phyloP scores from a whole-genome alignment of 1,140 invertebrate species.

The Cotesia vestalis region DNA sequence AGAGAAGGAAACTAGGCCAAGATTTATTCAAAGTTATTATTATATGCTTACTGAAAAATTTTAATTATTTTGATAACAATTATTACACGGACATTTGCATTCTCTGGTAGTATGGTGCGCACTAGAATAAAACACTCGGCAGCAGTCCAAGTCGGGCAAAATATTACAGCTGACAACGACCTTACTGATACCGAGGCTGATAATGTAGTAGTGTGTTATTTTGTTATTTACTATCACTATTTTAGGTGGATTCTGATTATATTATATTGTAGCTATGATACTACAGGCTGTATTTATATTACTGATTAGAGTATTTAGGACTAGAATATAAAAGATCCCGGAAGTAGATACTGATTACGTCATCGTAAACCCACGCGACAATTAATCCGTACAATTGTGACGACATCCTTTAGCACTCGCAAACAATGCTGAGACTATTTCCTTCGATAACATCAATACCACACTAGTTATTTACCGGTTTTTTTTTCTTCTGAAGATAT shows the following conservation, averaged over 20 bases:
- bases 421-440: constrained; percentile 32
- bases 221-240: too few species aligned
- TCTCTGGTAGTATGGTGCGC: background rate
- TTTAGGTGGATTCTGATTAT: too few species aligned
- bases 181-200: background rate
- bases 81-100: background rate
- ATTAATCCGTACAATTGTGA: constrained; percentile 43
- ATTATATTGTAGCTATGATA: background rate
- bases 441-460: constrained; percentile 30
- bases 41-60: too few species aligned
- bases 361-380: constrained; percentile 41
- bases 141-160: constrained; percentile 9
- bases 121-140: background rate
- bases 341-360: constrained; percentile 39
- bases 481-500: background rate
- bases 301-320: background rate
- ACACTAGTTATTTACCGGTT: background rate
- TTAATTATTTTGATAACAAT: too few species aligned
- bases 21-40: too few species aligned
- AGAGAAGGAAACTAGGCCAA: too few species aligned
- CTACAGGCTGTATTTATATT: background rate
- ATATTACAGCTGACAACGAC: background rate
- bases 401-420: constrained; percentile 28
- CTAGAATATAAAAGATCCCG: constrained; percentile 18
- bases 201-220: too few species aligned